Base-by-base conservation (phyloP, 1,140 invertebrate species). In the Drosophila nigromelanica region DNA sequence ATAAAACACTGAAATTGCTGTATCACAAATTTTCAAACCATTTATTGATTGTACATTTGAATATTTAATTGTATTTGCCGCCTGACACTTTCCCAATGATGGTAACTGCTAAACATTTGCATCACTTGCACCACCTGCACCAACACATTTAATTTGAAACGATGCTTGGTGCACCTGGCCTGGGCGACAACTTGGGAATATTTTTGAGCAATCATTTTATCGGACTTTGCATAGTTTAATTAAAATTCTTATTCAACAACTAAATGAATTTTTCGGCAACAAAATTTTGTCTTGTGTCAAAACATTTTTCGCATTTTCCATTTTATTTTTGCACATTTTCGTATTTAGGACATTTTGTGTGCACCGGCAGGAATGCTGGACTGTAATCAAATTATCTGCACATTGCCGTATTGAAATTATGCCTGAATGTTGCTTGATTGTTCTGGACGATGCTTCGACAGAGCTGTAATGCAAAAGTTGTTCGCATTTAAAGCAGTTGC, bases 31-130 rank as follows among this genome's bases (percentile, higher is more conserved):
- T 62, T 62, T 10, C 24, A 35, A 40, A 50, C 33, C 51, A 56
- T 89, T 87, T 82, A 82, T 87, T 87, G 82, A 87, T 89, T 82
- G 76, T 68, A 37, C 78, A 87, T 87, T 89, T 87, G 71, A 87
- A 87, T 87, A 87, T 89, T 87, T 89, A 79, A 87, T 89, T 87
- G 83, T 83, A 82, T 82, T 86, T 70, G 43, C 60, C 30, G 27
- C 2, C 64, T 50, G 77, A 66, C 73, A 75, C 78, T 73, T 64
- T 69, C 58, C 35, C 56, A 61, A 51, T 73, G 67, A 69, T 64
- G 55, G 56, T 62, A 59, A 42, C 51, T 76, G 73, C 73, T 58
- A 74, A 86, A 85, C 67, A 76, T 12, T 18, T 37, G 6, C 21
- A 47, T 15, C 40, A 48, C 48, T 33, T 35, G 15, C 40, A 4